Percentiles rank a stretch among this genome's conserved stretches.
Evolutionary conservation across 2,113 vertebrate genomes (phyloP).

Genomic region (Neodon shergylaensis): DNA sequence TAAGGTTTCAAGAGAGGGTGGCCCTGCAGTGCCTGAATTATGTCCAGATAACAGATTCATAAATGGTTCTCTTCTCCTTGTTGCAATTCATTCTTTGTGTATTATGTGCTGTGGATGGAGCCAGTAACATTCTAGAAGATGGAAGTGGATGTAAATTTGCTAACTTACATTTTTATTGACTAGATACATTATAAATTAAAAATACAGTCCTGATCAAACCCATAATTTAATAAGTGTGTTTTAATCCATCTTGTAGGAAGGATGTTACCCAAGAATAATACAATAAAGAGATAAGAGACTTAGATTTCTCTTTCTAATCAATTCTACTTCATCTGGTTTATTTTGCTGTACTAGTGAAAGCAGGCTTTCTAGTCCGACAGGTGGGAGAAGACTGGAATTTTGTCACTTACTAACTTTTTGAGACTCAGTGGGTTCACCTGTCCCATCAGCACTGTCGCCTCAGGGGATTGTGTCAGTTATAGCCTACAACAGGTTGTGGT

Average conservation of each 20-base stretch:
- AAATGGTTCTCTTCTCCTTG: not conserved
- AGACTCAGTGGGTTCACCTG: not conserved
- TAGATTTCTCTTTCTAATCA: not conserved
- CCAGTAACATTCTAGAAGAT: constrained; percentile 29
- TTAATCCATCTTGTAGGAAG: not conserved
- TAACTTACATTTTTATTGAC: constrained; percentile 23
- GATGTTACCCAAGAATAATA: not conserved
- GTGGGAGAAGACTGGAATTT: not conserved
- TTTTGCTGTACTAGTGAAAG: not conserved
- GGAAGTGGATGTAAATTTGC: not conserved
- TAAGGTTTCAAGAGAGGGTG: not conserved
- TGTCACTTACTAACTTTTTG: not conserved
- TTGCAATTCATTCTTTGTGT: not conserved
- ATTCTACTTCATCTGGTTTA: not conserved
- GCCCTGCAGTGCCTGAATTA: not conserved
- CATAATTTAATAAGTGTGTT: not conserved
- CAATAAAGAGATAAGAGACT: not conserved
- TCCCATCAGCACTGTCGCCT: not conserved
- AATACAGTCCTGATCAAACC: not conserved
- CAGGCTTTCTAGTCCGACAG: not conserved
- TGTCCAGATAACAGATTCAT: not conserved
- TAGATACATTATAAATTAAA: not conserved
- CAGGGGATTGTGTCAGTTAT: not conserved
- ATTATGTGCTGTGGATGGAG: not conserved
- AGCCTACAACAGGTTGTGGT: not conserved